These are phyloP conservation scores for Procavia capensis DNA, from an alignment of 2,113 vertebrate genomes.

Conservation along the genomic window DNA sequence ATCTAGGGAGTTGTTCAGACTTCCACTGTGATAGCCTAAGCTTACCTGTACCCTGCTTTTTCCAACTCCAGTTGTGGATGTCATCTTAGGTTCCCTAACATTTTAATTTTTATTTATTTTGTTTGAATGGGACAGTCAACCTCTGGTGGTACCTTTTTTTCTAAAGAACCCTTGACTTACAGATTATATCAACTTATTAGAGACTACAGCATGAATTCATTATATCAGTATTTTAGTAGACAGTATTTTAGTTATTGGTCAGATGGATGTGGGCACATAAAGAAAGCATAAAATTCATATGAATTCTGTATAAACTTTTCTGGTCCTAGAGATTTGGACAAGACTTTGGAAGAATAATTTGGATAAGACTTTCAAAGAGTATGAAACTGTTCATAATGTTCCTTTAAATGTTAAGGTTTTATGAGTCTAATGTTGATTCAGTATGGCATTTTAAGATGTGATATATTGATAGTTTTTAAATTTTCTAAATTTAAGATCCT, in stretches of 20 bases:
- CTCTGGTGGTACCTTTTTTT: slow-evolving; percentile 27
- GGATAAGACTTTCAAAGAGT: background rate
- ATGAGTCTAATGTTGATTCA: slow-evolving; percentile 47
- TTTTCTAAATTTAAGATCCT: slow-evolving; percentile 33
- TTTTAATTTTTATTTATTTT: background rate
- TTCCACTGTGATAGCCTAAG: background rate
- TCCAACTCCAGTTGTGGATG: background rate
- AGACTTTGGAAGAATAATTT: slow-evolving; percentile 24
- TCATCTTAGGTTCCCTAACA: background rate
- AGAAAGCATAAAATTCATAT: slow-evolving; percentile 14
- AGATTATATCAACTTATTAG: background rate
- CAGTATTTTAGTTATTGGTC: slow-evolving; percentile 51
- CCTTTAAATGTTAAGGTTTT: slow-evolving; percentile 56
- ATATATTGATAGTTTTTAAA: slow-evolving; percentile 49
- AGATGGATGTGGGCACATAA: background rate
- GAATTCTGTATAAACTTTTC: background rate
- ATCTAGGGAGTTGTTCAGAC: background rate
- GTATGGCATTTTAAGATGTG: slow-evolving; percentile 3
- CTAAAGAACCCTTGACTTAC: background rate
- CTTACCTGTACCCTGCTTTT: background rate
- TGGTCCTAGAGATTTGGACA: slow-evolving; percentile 13
- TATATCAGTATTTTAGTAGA: background rate
- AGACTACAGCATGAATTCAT: background rate
- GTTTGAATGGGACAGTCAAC: background rate
- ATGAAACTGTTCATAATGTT: slow-evolving; percentile 31